Conservation (phyloP, 2,113 vertebrate species). For the Larimichthys crocea region DNA sequence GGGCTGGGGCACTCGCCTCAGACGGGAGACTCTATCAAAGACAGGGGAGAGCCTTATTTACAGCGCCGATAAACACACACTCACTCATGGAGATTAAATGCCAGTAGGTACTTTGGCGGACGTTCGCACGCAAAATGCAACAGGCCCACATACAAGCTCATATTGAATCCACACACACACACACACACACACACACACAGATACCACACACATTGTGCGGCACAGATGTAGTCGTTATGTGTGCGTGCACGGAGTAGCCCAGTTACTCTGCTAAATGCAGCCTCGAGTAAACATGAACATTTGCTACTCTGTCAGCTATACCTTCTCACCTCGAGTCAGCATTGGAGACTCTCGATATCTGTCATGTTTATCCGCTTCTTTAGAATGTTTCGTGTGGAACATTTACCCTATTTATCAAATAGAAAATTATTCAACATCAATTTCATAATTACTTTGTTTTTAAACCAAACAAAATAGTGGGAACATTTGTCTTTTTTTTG, state of each 20-base stretch:
- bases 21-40: constrained; percentile 76
- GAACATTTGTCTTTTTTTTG: background rate
- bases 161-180: constrained; percentile 32
- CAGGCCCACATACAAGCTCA: background rate
- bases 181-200: constrained; percentile 31
- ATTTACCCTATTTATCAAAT: background rate
- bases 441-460: background rate
- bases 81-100: constrained; percentile 68
- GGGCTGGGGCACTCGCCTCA: constrained; percentile 53
- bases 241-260: background rate
- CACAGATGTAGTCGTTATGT: background rate
- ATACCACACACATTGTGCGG: constrained; percentile 17
- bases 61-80: constrained; percentile 72
- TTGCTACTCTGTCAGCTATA: no score
- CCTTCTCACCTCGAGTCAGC: background rate
- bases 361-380: background rate
- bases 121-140: constrained; percentile 46
- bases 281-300: constrained; percentile 6
- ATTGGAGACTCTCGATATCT: background rate
- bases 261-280: background rate
- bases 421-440: background rate
- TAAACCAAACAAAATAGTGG: background rate
- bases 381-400: background rate
- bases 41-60: constrained; percentile 72
- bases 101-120: constrained; percentile 51